Percentiles rank a stretch among this genome's conserved stretches.
phyloP scores from a whole-genome alignment of 2,113 vertebrate species.

The Gallinago jamesoni region DNA sequence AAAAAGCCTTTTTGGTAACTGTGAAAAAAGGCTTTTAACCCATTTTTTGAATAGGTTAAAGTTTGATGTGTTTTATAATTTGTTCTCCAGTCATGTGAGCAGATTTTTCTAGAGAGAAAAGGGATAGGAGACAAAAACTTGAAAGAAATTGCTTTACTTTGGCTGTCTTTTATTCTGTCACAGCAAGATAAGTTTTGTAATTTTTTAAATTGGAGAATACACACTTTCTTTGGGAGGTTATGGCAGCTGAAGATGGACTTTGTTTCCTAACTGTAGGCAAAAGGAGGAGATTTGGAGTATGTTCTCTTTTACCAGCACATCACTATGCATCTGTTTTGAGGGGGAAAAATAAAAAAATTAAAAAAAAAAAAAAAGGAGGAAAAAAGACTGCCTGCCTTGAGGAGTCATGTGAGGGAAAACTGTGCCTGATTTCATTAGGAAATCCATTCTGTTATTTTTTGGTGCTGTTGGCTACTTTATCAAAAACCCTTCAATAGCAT shows the following conservation, averaged over 20 bases:
- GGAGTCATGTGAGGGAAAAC: slow-evolving; percentile 83
- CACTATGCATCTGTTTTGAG: slow-evolving; percentile 83
- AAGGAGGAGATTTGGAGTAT: slow-evolving; percentile 69
- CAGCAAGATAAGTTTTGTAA: slow-evolving; percentile 78
- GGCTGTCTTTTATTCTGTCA: slow-evolving; percentile 83
- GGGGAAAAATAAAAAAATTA: slow-evolving; percentile 16
- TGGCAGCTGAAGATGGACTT: slow-evolving; percentile 81
- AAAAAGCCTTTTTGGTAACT: slow-evolving; percentile 78
- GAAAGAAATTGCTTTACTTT: slow-evolving; percentile 89
- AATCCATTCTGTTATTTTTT: slow-evolving; percentile 91
- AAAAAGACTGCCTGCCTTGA: slow-evolving; percentile 81
- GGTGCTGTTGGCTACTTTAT: slow-evolving; percentile 98
- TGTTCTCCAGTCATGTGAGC: slow-evolving; percentile 81
- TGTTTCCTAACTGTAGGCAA: slow-evolving; percentile 74
- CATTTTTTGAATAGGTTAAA: slow-evolving; percentile 82
- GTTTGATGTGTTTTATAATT: slow-evolving; percentile 82
- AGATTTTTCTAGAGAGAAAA: slow-evolving; percentile 81
- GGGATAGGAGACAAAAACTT: slow-evolving; percentile 87
- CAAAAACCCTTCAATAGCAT: slow-evolving; percentile 87
- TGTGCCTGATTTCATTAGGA: slow-evolving; percentile 96
- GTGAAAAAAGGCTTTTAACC: slow-evolving; percentile 79
- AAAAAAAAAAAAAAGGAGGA: background rate
- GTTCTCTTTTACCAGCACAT: slow-evolving; percentile 84
- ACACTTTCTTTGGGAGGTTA: slow-evolving; percentile 72
- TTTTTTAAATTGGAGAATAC: slow-evolving; percentile 78